Conservation (phyloP, 2,888 invertebrate genomes). For the Tenthredo notha region DNA sequence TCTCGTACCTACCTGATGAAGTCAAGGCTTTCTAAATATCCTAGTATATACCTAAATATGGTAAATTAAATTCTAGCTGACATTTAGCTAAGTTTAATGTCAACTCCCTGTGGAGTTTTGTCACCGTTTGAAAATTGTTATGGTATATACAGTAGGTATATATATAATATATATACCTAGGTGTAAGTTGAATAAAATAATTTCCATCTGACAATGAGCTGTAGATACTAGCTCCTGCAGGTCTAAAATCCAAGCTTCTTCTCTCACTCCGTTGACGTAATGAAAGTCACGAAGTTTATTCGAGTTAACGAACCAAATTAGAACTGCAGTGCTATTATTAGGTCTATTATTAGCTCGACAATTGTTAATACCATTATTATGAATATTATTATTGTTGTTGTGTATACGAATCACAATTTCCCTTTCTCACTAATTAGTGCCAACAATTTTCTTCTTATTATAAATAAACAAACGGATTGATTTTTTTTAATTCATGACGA, state of each 20-base stretch:
- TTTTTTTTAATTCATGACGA: too few relatives aligned
- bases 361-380: background rate
- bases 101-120: background rate
- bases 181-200: background rate
- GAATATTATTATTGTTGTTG: background rate
- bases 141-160: too few relatives aligned
- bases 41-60: background rate
- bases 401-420: background rate
- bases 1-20: too few relatives aligned
- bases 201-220: background rate
- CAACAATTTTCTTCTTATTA: too few relatives aligned
- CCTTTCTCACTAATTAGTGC: background rate
- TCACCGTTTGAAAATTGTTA: background rate
- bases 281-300: background rate
- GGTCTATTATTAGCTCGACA: background rate
- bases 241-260: background rate
- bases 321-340: background rate
- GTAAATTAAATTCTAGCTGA: background rate
- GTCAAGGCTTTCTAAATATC: background rate
- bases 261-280: background rate
- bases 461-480: too few relatives aligned
- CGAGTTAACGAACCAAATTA: conserved; percentile 3
- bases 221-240: background rate
- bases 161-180: background rate
- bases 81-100: background rate